Conservation (phyloP, 2,888 invertebrate species). For the Xestoiulus laeticollis region DNA sequence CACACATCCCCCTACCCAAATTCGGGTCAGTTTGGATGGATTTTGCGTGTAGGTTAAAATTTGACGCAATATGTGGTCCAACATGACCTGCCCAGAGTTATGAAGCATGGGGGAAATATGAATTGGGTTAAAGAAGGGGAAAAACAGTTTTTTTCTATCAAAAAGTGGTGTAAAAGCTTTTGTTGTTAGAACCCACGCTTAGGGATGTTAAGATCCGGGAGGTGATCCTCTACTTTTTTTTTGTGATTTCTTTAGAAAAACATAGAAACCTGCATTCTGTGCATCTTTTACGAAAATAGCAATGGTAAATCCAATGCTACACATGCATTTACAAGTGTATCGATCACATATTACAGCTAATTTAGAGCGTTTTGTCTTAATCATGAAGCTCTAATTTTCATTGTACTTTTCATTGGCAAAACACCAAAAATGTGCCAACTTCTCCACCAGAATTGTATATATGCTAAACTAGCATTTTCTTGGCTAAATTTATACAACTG, state of each 20-base stretch:
- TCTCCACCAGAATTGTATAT: too few species aligned
- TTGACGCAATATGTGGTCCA: constrained; percentile 28
- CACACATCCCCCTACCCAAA: not conserved
- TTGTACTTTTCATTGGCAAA: too few species aligned
- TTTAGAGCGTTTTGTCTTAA: too few species aligned
- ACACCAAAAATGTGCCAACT: too few species aligned
- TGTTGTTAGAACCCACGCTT: not conserved
- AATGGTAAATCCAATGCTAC: too few species aligned
- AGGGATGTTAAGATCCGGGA: constrained; percentile 16
- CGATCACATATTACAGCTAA: too few species aligned
- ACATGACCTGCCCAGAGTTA: constrained; percentile 33
- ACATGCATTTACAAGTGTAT: too few species aligned
- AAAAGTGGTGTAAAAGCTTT: not conserved
- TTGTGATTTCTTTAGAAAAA: not conserved
- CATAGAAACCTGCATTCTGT: not conserved
- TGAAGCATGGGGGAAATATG: constrained; percentile 40
- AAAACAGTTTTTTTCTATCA: not conserved
- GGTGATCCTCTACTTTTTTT: not conserved
- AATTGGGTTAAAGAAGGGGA: not conserved
- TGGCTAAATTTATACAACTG: too few species aligned
- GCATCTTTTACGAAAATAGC: not conserved
- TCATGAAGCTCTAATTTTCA: too few species aligned
- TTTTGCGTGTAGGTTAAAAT: constrained; percentile 1
- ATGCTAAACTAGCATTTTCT: too few species aligned
- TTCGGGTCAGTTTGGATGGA: constrained; percentile 16